Evolutionary conservation across 2,797 vertebrate genomes (phyloP).

Genomic region (Megaceryle alcyon): DNA sequence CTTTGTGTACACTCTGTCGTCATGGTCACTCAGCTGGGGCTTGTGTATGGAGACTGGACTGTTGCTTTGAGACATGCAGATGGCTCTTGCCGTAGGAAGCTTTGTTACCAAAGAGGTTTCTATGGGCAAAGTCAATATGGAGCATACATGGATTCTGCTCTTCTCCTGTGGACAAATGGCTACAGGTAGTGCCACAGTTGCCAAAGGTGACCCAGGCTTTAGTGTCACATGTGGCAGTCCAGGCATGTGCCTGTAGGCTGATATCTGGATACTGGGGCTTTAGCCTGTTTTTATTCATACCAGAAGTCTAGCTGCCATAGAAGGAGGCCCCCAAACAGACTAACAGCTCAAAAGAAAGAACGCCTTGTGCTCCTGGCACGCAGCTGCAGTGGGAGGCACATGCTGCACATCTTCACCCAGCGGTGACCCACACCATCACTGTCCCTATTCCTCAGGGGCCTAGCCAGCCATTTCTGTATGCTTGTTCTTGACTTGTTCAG

Average conservation of each 20-base stretch:
- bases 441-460: too few relatives aligned
- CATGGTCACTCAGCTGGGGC: constrained; percentile 31
- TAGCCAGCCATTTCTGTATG: too few relatives aligned
- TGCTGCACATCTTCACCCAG: neutral
- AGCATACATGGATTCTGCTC: neutral
- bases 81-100: neutral
- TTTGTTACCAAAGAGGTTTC: constrained; percentile 45
- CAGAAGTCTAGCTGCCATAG: neutral
- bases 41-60: neutral
- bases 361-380: neutral
- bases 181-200: neutral
- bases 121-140: neutral
- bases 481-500: too few relatives aligned
- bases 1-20: constrained; percentile 53
- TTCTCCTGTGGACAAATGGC: neutral
- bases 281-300: neutral
- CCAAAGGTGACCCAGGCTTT: neutral
- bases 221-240: neutral
- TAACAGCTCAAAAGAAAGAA: neutral
- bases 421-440: neutral
- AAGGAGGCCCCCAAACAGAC: too few relatives aligned
- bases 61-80: neutral
- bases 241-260: neutral
- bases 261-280: accelerated
- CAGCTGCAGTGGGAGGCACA: neutral